Base-by-base conservation (phyloP, 1,140 invertebrate species). In the Halesus radiatus region DNA sequence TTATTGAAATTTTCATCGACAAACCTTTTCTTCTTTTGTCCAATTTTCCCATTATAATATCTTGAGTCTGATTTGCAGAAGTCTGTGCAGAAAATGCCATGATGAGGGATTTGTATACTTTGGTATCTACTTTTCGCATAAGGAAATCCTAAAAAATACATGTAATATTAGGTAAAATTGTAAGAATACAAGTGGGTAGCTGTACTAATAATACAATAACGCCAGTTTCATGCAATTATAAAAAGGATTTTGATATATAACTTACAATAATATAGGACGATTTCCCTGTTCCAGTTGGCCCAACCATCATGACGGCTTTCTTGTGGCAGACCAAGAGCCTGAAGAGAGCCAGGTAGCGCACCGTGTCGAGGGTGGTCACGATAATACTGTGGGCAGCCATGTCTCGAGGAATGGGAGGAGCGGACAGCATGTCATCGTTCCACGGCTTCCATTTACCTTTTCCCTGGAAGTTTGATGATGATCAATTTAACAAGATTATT, bases 61-160 rank as follows among this genome's bases (percentile, higher is more conserved):
- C 96, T 89, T 98, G 97, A 0, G 96, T 98, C 87, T 97, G 95
- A 89, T 96, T 97, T 15, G 97, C 96, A 26, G 95, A 95, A 0
- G 97, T 98, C 90, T 98, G 96, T 0, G 97, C 97, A 0, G 97
- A 98, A 87, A 98, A 98, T 84, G 95, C 97, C 80, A 98, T 94
- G 78, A 97, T 94, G 3, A 97, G 85, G 0, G 97, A 95, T 86
- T 96, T 96, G 85, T 95, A 98, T 0, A 93, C 85, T 16, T 93
- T 92, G 1, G 93, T 92, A 85, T 98, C 93, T 70, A 97, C 93
- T 85, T 93, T 94, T 85, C 95, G 96, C 2, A 97, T 89, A 75
- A 99, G 87, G 85, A 95, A 98, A 85, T 99, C 95, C 89, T 90
- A 80, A 50, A 84, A 85, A 45, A 64, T 0, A 26, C 54, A 32